Base-by-base conservation (phyloP, 2,113 vertebrate species). In the Ameiurus melas region DNA sequence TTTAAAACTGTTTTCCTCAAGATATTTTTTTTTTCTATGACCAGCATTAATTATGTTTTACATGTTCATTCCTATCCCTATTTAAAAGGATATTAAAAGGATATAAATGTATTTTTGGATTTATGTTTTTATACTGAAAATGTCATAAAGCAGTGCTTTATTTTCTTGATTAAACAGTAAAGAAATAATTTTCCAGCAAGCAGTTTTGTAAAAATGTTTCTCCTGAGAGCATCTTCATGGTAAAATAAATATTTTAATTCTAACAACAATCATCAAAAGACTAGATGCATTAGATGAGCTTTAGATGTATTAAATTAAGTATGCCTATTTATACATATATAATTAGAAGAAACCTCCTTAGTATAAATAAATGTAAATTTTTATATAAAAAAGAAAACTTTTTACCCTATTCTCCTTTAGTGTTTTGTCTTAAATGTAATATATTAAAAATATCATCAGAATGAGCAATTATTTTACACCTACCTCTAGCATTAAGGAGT, bases 401-500 rank as follows among this genome's bases (percentile, higher is more conserved):
- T 43, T 47, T 51, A 51, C 13, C 14, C n/a, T 30, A 33, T 33
- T 70, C 30, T 33, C 30, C 5, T 36, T 30, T 71, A 73, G 2
- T 1, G 0, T 27, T 4, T 73, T 73, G 33, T 17, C 22, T 51
- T 27, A 78, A 27, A 5, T 77, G 12, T 27, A 51, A 77, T 27
- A 51, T 27, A 5, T 25, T 47, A 25, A 30, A 13, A 7, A 77
- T 4, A 57, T 80, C 2, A 57, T 19, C 53, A 57, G 6, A 17
- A 81, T 0, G 14, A 19, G 13, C 17, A 5, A 6, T 62, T 64
- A 1, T 13, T 36, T 43, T 60, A 36, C 30, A 86, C 85, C 12
- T 68, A 80, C 85, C 75, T 80, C 60, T 64, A 20, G 57, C 1
- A 64, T 62, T 86, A 30, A 86, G 9, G 13, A 80, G 60, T 36